These are phyloP conservation scores for Sebastes hubbsi DNA, from an alignment of 2,797 vertebrate species.

Conservation along the genomic window DNA sequence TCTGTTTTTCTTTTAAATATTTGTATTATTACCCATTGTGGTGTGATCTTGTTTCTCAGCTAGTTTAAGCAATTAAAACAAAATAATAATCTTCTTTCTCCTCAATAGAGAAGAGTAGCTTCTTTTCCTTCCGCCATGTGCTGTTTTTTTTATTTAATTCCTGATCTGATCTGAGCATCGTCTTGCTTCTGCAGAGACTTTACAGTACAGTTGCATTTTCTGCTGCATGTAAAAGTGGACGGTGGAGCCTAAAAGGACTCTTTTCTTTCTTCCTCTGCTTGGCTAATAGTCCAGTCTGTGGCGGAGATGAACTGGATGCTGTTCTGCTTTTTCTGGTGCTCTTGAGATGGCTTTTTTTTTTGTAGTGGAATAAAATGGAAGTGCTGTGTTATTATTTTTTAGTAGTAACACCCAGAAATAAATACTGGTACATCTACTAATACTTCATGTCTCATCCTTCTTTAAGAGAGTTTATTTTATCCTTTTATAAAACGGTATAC, in stretches of 20 bases:
- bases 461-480: not conserved
- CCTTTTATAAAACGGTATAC: too few relatives aligned
- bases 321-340: slow-evolving; percentile 71
- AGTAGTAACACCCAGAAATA: not conserved
- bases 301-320: slow-evolving; percentile 33
- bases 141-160: slow-evolving; percentile 5
- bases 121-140: not conserved
- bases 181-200: slow-evolving; percentile 47
- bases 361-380: slow-evolving; percentile 82
- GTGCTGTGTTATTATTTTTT: slow-evolving; percentile 61
- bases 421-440: not conserved
- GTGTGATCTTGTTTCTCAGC: slow-evolving; percentile 44
- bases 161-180: slow-evolving; percentile 3
- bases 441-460: not conserved
- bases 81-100: not conserved
- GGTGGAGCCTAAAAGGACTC: slow-evolving; percentile 25
- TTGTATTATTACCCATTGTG: slow-evolving; percentile 49
- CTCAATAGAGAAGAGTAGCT: not conserved
- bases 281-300: slow-evolving; percentile 41
- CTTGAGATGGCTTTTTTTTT: slow-evolving; percentile 73
- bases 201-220: slow-evolving; percentile 11
- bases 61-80: slow-evolving; percentile 1
- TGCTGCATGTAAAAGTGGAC: slow-evolving; percentile 64
- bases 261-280: slow-evolving; percentile 39
- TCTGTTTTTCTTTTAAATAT: slow-evolving; percentile 27